Conservation (phyloP, 2,113 vertebrate genomes). For the Erpornis zantholeuca region DNA sequence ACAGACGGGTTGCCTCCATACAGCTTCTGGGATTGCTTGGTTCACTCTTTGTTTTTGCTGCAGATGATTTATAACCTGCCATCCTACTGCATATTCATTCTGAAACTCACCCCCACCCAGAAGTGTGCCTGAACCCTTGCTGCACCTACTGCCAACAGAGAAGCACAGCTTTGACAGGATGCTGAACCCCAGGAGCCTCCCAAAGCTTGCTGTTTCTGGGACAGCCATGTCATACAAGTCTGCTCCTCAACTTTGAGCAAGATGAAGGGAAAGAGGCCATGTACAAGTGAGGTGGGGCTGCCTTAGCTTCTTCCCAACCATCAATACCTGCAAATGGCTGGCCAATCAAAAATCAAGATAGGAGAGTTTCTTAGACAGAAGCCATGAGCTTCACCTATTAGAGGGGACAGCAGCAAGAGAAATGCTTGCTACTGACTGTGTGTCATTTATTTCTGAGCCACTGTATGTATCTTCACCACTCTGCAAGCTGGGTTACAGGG, state of each 20-base stretch:
- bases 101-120: not conserved
- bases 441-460: not conserved
- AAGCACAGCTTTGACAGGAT: not conserved
- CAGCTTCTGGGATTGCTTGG: slow-evolving; percentile 8
- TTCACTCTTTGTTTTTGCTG: slow-evolving; percentile 16
- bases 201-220: not conserved
- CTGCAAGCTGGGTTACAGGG: not conserved
- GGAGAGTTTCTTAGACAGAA: not conserved
- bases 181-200: not conserved
- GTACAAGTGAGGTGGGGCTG: not conserved
- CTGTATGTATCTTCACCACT: not conserved
- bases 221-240: rapidly evolving
- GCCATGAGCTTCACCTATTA: not conserved
- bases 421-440: not conserved
- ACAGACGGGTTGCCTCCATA: not conserved
- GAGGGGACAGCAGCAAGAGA: not conserved
- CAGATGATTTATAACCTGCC: slow-evolving; percentile 46
- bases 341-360: not conserved
- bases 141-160: not conserved
- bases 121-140: not conserved
- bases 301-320: not conserved
- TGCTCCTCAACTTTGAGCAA: not conserved
- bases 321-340: not conserved
- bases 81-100: slow-evolving; percentile 15
- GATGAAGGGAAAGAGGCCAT: not conserved